Conservation (phyloP, 2,113 vertebrate genomes). For the Coreoperca whiteheadi region DNA sequence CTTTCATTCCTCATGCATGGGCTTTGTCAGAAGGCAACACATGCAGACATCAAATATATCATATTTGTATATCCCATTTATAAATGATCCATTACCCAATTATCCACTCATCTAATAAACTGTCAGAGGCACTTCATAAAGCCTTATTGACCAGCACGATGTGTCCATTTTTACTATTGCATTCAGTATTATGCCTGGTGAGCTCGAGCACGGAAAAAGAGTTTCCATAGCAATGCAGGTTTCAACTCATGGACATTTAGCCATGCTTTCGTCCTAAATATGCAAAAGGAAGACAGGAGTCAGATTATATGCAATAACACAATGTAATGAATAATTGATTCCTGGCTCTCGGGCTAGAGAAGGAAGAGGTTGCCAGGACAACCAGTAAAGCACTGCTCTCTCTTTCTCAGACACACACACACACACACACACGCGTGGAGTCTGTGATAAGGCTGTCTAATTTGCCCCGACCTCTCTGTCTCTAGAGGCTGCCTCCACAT, state of each 20-base stretch:
- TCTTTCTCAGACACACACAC: neutral
- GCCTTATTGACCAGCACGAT: constrained; percentile 6
- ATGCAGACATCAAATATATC: neutral
- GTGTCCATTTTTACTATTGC: constrained; percentile 6
- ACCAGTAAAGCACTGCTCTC: constrained; percentile 40
- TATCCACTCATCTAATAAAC: constrained; percentile 32
- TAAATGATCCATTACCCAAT: constrained; percentile 36
- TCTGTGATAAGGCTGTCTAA: constrained; percentile 43
- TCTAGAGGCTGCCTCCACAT: constrained; percentile 27
- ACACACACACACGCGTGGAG: neutral
- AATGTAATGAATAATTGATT: constrained; percentile 77
- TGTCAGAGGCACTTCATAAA: constrained; percentile 18
- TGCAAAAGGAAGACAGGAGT: constrained; percentile 41
- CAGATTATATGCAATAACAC: constrained; percentile 67
- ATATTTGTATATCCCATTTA: neutral
- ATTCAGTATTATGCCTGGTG: neutral
- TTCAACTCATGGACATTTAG: constrained; percentile 10
- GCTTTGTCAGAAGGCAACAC: neutral
- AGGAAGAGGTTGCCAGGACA: constrained; percentile 66
- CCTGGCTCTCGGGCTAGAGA: constrained; percentile 21
- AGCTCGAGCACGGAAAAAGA: constrained; percentile 7
- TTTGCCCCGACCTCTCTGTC: constrained; percentile 38
- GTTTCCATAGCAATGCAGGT: constrained; percentile 11
- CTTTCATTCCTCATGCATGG: constrained; percentile 18
- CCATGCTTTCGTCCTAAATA: constrained; percentile 23